A percentile compares a stretch with the other conserved stretches of the same genome.
Conservation (phyloP, 1,140 invertebrate genomes). For the Pseudomyrmex cubaensis region DNA sequence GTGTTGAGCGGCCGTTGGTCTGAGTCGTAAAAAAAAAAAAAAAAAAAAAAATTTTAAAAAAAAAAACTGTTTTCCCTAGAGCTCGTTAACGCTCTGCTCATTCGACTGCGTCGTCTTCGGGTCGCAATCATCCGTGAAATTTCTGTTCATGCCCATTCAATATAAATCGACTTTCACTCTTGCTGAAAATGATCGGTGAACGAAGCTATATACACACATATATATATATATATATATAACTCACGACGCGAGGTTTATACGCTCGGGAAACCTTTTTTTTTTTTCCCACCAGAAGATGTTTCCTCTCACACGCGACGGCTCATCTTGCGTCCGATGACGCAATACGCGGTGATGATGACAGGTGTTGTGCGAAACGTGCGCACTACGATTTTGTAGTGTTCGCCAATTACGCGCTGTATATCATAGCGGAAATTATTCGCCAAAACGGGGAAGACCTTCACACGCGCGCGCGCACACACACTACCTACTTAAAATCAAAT, state of each 20-base stretch:
- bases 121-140: conserved; percentile 64
- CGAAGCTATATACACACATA: background rate
- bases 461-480: too few species aligned
- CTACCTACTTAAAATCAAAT: too few species aligned
- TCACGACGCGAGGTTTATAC: background rate
- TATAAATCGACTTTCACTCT: conserved; percentile 66
- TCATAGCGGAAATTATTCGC: background rate
- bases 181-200: conserved; percentile 5
- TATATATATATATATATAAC: too few species aligned
- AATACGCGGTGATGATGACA: background rate
- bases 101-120: conserved; percentile 38
- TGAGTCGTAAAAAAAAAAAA: background rate
- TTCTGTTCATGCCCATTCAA: conserved; percentile 51
- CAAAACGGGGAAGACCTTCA: background rate
- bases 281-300: conserved; percentile 9
- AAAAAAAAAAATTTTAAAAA: background rate
- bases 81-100: conserved; percentile 49
- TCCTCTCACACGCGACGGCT: background rate
- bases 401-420: conserved; percentile 9
- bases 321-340: conserved; percentile 36
- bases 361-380: background rate
- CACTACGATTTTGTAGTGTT: conserved; percentile 17
- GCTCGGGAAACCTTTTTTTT: background rate
- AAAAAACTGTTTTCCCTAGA: background rate
- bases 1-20: too few species aligned